Base-by-base conservation (phyloP, 2,797 vertebrate species). In the Pyrocephalus nanus region DNA sequence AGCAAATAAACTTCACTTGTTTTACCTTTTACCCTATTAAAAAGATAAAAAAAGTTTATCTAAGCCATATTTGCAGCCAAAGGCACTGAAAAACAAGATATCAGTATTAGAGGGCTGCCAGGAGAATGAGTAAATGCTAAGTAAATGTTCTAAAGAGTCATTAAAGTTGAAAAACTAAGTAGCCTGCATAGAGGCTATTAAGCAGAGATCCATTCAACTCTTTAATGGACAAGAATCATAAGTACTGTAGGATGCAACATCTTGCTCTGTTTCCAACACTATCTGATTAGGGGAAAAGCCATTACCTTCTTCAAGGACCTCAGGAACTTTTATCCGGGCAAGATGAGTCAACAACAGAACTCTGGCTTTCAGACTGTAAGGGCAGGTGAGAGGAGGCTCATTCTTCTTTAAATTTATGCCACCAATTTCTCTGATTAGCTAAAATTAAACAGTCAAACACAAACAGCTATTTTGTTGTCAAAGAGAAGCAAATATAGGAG, bases 361-460 rank as follows among this genome's bases (percentile, higher is more conserved):
- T 92, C 99, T 98, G 91, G 99, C 99, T 97, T 99, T 99, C 95
- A 99, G 96, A 94, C 99, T 99, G 97, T 99, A 99, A 2, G 99
- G 99, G 95, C 99, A 99, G 95, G 99, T 99, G 96, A 99, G 99
- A 0, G 99, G 99, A 97, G 99, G 99, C 94, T 99, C 99, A 92
- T 99, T 99, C 98, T 99, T 99, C 98, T 99, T 99, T 90, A 99
- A 98, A 65, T 99, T 99, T 97, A 99, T 99, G 96, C 99, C 99
- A 79, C 99, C 99, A 95, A 99, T 98, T 97, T 99, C 99, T 92
- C 99, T 99, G 93, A 99, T 99, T 91, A 99, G 97, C 99, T 99
- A 95, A 88, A 96, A 93, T 76, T 36, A 91, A 96, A 93, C 21
- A 97, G 87, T 93, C 86, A 95, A 77, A 94, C 16, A 88, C 11